A percentile compares a stretch with the other conserved stretches of the same genome.
Conservation (phyloP, 2,113 vertebrate species). For the Limanda limanda region DNA sequence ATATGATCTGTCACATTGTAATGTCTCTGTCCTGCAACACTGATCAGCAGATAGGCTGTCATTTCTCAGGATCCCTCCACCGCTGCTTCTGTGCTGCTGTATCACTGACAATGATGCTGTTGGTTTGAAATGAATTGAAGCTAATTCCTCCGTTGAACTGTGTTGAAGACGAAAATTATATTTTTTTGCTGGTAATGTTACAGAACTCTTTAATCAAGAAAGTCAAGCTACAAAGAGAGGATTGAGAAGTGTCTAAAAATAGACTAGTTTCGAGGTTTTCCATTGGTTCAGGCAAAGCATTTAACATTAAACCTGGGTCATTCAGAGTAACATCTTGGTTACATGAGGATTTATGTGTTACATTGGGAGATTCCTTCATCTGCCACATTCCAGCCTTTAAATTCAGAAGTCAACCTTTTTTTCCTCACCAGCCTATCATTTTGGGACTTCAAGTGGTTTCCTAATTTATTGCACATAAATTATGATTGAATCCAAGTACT, state of each 20-base stretch:
- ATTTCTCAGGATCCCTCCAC: conserved; percentile 3
- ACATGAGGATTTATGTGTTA: conserved; percentile 43
- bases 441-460: conserved; percentile 58
- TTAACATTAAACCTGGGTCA: conserved; percentile 50
- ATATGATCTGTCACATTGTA: conserved; percentile 6
- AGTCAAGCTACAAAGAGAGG: conserved; percentile 38
- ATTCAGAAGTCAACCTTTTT: conserved; percentile 55
- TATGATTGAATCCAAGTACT: conserved; percentile 42
- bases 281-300: conserved; percentile 28
- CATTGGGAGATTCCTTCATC: conserved; percentile 56
- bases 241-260: conserved; percentile 62
- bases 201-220: conserved; percentile 76
- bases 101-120: neutral
- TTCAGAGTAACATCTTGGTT: conserved; percentile 46
- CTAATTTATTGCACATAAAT: conserved; percentile 61
- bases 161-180: conserved; percentile 46
- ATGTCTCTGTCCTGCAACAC: conserved; percentile 13
- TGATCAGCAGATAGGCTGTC: conserved; percentile 26
- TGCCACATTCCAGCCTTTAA: conserved; percentile 45
- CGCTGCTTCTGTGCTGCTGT: neutral
- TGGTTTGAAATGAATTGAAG: conserved; percentile 18
- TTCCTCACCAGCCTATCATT: conserved; percentile 47
- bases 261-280: conserved; percentile 63
- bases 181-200: conserved; percentile 20
- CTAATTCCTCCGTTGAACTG: neutral